Conservation (phyloP, 2,888 invertebrate genomes). For the Tinea semifulvella region DNA sequence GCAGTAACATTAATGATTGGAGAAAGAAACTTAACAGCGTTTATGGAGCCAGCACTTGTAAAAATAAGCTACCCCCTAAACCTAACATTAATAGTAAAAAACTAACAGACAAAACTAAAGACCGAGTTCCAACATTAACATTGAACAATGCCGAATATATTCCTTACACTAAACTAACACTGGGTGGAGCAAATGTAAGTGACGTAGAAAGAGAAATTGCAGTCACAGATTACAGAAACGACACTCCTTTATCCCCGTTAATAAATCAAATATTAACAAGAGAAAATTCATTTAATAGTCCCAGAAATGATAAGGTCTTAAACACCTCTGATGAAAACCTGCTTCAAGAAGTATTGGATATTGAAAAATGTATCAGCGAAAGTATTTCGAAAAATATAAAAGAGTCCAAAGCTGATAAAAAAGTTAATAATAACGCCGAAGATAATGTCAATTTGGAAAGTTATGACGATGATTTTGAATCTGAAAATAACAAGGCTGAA, state of each 20-base stretch:
- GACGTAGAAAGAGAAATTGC: slow-evolving; percentile 53
- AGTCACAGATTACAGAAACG: slow-evolving; percentile 36
- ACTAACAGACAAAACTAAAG: slow-evolving; percentile 22
- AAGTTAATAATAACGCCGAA: slow-evolving; percentile 3
- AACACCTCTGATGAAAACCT: slow-evolving; percentile 57
- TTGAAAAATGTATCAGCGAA: slow-evolving; percentile 42
- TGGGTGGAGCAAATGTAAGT: slow-evolving; percentile 50
- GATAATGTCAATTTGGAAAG: slow-evolving; percentile 33
- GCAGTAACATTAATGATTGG: slow-evolving; percentile 42
- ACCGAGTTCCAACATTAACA: slow-evolving; percentile 6
- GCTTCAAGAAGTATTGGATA: slow-evolving; percentile 49
- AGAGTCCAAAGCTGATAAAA: slow-evolving; percentile 16
- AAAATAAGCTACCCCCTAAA: slow-evolving; percentile 20
- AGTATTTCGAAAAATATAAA: slow-evolving; percentile 33
- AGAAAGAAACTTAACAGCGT: slow-evolving; percentile 43
- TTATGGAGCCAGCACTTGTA: slow-evolving; percentile 28
- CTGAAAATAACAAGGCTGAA: slow-evolving; percentile 29
- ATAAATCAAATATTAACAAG: slow-evolving; percentile 48
- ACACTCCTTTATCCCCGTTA: slow-evolving; percentile 44
- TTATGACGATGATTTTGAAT: slow-evolving; percentile 58
- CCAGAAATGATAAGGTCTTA: slow-evolving; percentile 33
- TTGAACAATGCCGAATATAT: slow-evolving; percentile 50
- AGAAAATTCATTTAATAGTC: slow-evolving; percentile 43
- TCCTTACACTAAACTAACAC: slow-evolving; percentile 54
- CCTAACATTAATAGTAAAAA: slow-evolving; percentile 16